Conservation (phyloP, 2,888 invertebrate genomes). For the Ornithoptera alexandrae region DNA sequence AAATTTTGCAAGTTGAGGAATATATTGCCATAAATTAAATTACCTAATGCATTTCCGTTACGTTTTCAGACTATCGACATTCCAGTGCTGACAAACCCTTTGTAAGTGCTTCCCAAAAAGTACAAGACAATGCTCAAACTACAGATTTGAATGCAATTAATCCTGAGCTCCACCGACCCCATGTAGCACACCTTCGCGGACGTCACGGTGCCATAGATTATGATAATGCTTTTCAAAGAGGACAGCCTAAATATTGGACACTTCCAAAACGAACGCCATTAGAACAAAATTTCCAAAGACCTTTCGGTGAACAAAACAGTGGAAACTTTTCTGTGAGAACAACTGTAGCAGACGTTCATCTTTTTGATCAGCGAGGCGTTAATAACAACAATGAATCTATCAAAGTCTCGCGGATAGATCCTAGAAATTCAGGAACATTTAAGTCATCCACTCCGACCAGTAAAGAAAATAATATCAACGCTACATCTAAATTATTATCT, state of each 20-base stretch:
- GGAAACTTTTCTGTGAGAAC: constrained; percentile 45
- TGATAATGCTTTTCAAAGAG: constrained; percentile 48
- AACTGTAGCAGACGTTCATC: constrained; percentile 38
- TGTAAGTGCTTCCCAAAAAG: constrained; percentile 37
- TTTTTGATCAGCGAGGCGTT: constrained; percentile 36
- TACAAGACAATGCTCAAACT: constrained; percentile 50
- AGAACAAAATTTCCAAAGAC: constrained; percentile 42
- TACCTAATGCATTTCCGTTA: constrained; percentile 30
- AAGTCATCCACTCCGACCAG: constrained; percentile 85
- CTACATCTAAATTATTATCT: constrained; percentile 78
- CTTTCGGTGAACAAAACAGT: constrained; percentile 36
- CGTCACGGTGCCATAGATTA: constrained; percentile 60
- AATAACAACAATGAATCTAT: constrained; percentile 64
- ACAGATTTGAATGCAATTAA: constrained; percentile 56
- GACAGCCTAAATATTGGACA: constrained; percentile 80
- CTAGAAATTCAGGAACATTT: constrained; percentile 80
- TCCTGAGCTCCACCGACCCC: constrained; percentile 54
- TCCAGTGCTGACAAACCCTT: constrained; percentile 79
- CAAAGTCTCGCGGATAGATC: constrained; percentile 85
- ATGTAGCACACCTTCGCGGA: constrained; percentile 63
- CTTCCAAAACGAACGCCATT: constrained; percentile 68
- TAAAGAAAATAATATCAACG: constrained; percentile 73
- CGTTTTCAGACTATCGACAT: constrained; percentile 83
- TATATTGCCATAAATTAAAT: background rate
- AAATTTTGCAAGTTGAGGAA: background rate